phyloP scores from a whole-genome alignment of 2,113 vertebrate species.

The Zingel zingel region DNA sequence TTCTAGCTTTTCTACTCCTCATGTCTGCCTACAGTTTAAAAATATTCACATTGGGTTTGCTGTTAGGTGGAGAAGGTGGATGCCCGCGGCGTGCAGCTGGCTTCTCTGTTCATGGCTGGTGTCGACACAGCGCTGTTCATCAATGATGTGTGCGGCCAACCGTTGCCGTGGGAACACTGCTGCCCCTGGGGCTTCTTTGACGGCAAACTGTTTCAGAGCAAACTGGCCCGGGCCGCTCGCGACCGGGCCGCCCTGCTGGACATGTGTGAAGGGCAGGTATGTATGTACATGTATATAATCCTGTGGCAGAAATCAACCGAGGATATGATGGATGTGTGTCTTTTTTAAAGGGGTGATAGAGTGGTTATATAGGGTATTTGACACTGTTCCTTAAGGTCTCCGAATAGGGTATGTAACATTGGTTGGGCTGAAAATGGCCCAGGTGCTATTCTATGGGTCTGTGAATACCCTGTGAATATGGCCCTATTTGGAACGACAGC shows the following conservation, averaged over 20 bases:
- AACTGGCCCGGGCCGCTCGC: constrained; percentile 88
- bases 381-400: no score
- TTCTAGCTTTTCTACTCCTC: neutral
- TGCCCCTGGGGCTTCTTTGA: constrained; percentile 96
- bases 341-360: neutral
- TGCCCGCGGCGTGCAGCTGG: constrained; percentile 91
- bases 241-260: constrained; percentile 90
- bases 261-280: constrained; percentile 94
- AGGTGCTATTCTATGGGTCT: no score
- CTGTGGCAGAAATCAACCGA: neutral
- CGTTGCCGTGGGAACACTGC: constrained; percentile 95
- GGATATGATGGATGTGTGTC: neutral
- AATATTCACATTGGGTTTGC: neutral
- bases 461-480: no score
- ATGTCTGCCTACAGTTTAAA: neutral
- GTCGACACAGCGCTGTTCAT: constrained; percentile 93
- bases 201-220: constrained; percentile 96
- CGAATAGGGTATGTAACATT: no score
- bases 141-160: constrained; percentile 94
- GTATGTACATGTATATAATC: neutral
- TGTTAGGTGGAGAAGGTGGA: constrained; percentile 93
- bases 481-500: no score
- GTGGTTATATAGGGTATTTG: no score
- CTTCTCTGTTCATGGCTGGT: constrained; percentile 93
- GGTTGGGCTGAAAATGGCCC: no score